phyloP scores from a whole-genome alignment of 2,888 invertebrate genomes.

The Hylaea fasciaria region DNA sequence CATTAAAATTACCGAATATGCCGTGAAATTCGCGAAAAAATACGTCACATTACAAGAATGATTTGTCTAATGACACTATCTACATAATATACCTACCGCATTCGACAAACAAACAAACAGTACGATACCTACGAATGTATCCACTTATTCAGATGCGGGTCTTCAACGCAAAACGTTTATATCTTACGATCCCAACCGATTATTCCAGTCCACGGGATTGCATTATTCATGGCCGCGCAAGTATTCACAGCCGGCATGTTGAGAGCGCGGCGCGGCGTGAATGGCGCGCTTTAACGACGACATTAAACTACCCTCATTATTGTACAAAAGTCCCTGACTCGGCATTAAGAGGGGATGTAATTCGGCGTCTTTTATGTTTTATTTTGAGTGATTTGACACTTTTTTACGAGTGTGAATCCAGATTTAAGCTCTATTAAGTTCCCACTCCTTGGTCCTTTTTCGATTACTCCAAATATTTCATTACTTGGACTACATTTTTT shows the following conservation, averaged over 20 bases:
- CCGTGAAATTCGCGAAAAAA: too few relatives aligned
- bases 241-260: constrained; percentile 9
- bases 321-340: constrained; percentile 11
- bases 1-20: too few relatives aligned
- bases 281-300: constrained; percentile 27
- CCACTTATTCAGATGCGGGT: background rate
- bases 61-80: too few relatives aligned
- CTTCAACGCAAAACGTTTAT: background rate
- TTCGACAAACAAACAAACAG: too few relatives aligned
- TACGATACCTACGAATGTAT: too few relatives aligned
- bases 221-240: constrained; percentile 36
- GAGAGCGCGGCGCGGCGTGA: constrained; percentile 20
- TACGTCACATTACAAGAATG: too few relatives aligned
- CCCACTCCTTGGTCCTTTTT: too few relatives aligned
- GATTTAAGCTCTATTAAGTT: background rate
- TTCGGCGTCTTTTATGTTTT: constrained; percentile 6
- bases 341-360: constrained; percentile 3
- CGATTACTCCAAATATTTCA: too few relatives aligned
- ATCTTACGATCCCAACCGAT: constrained; percentile 18
- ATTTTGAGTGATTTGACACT: background rate
- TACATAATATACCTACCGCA: too few relatives aligned
- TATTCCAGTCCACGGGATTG: constrained; percentile 22
- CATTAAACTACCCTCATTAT: constrained; percentile 29
- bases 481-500: too few relatives aligned
- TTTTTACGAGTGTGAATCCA: background rate